Percentiles rank a stretch among this genome's conserved stretches.
Evolutionary conservation across 2,113 vertebrate genomes (phyloP).

Genomic region (Grantiella picta): DNA sequence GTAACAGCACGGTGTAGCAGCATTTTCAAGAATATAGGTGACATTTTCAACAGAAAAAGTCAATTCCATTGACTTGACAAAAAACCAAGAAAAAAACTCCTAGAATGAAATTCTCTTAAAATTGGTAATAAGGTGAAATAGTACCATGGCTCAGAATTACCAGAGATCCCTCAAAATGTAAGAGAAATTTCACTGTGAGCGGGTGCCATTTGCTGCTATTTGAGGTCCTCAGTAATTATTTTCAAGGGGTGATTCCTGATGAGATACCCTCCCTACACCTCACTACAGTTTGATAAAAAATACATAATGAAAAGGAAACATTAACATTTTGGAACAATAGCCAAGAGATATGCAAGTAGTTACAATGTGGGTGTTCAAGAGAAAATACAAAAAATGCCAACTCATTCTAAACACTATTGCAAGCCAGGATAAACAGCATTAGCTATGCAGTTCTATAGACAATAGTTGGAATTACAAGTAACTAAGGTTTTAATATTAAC

Average conservation of each 20-base stretch:
- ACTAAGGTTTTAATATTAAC: conserved; percentile 45
- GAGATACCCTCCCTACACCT: background rate
- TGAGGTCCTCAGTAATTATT: background rate
- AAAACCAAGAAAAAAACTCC: background rate
- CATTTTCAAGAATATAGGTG: background rate
- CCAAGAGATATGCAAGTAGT: background rate
- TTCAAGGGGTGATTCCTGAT: background rate
- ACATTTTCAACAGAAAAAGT: background rate
- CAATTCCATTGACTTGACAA: background rate
- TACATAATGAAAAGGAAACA: background rate
- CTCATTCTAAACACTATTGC: background rate
- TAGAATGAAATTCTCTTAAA: background rate
- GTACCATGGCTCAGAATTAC: background rate
- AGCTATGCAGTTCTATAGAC: background rate
- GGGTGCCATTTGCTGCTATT: background rate
- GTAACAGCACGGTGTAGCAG: background rate
- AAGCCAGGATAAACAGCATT: background rate
- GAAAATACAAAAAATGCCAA: background rate
- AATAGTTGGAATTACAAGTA: background rate
- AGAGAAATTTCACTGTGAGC: background rate
- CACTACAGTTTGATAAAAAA: background rate
- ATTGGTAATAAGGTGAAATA: background rate
- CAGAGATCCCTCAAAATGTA: background rate
- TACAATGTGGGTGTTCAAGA: background rate
- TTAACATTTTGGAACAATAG: background rate